These are phyloP conservation scores for Clitarchus hookeri DNA, from an alignment of 2,888 invertebrate species.

Conservation along the genomic window DNA sequence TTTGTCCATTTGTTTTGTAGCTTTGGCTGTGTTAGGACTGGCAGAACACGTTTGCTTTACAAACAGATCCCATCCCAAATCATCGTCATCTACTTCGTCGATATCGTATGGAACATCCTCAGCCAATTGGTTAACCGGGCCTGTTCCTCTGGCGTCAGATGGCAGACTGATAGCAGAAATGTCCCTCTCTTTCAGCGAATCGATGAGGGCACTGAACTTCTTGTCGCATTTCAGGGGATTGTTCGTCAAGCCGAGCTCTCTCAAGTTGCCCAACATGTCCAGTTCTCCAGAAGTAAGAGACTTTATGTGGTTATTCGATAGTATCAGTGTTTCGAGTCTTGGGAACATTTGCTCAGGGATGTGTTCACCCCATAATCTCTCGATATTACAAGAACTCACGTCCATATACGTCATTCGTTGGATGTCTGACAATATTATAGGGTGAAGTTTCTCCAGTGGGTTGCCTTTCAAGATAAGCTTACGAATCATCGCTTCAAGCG, in stretches of 20 bases:
- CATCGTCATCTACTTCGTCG: neutral
- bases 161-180: conserved; percentile 3
- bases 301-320: neutral
- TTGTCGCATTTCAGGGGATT: conserved; percentile 19
- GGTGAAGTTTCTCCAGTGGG: conserved; percentile 5
- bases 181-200: conserved; percentile 4
- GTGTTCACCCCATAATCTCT: neutral
- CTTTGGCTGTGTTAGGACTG: neutral
- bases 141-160: neutral
- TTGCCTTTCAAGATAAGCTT: conserved; percentile 11
- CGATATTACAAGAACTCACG: conserved; percentile 21
- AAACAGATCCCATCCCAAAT: conserved; percentile 11
- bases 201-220: neutral
- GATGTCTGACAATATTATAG: neutral
- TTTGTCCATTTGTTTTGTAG: neutral
- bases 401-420: conserved; percentile 12
- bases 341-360: conserved; percentile 16
- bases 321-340: neutral
- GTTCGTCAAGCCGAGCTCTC: neutral
- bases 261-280: conserved; percentile 19
- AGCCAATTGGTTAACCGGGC: neutral
- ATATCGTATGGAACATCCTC: neutral
- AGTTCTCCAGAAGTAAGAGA: conserved; percentile 11
- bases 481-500: neutral
- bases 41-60: neutral